These are phyloP conservation scores for Chunga burmeisteri DNA, from an alignment of 2,113 vertebrate species.

Conservation along the genomic window DNA sequence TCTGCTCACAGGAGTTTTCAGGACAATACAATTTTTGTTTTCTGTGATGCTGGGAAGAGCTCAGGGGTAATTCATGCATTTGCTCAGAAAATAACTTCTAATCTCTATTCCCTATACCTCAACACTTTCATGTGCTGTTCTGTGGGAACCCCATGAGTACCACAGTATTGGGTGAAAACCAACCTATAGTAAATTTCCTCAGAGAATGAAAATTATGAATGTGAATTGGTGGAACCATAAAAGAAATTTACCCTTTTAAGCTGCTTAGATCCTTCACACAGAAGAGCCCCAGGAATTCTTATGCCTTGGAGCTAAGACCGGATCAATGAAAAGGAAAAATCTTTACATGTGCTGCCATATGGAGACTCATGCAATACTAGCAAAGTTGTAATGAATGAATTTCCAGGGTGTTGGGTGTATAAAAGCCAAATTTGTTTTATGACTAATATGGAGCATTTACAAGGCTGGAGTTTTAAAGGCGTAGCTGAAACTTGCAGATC, in stretches of 20 bases:
- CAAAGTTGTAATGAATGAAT: background rate
- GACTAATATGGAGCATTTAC: background rate
- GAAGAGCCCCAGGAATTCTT: background rate
- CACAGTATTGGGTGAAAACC: background rate
- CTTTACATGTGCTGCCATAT: background rate
- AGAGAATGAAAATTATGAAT: background rate
- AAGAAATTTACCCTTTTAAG: background rate
- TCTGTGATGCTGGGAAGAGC: background rate
- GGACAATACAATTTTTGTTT: background rate
- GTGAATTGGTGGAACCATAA: background rate
- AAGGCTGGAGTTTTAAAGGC: background rate
- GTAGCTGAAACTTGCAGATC: background rate
- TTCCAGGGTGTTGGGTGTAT: background rate
- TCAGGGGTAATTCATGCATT: background rate
- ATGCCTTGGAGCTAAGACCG: background rate
- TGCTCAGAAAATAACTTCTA: background rate
- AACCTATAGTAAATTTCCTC: background rate
- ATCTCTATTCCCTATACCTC: background rate
- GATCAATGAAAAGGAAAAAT: background rate
- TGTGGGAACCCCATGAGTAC: background rate
- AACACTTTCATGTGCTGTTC: background rate
- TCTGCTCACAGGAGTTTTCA: background rate
- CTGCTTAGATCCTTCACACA: background rate
- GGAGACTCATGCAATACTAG: background rate
- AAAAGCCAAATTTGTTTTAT: background rate